Percentiles rank a stretch among this genome's conserved stretches.
These are phyloP conservation scores for Diglossa cyanea DNA, from an alignment of 2,797 vertebrate genomes.

Conservation along the genomic window DNA sequence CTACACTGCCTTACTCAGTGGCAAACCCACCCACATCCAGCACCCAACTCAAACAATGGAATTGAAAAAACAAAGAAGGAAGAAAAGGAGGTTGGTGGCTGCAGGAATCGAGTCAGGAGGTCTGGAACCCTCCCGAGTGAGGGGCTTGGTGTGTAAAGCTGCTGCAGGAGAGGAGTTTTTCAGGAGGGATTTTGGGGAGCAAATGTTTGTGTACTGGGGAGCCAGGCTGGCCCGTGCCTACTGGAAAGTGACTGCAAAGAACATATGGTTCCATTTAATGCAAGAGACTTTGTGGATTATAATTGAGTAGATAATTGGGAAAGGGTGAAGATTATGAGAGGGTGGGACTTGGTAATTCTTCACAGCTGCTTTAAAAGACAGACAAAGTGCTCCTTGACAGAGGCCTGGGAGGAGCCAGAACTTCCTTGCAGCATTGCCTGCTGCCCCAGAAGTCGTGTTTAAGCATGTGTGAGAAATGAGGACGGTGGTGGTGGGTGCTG, in stretches of 20 bases:
- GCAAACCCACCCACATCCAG: not conserved
- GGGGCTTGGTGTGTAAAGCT: not conserved
- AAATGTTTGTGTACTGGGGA: accelerated
- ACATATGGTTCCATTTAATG: slow-evolving; percentile 51
- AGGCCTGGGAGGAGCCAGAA: not conserved
- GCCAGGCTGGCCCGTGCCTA: not conserved
- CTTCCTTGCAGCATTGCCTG: not conserved
- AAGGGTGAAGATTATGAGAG: slow-evolving; percentile 42
- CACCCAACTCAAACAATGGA: not conserved
- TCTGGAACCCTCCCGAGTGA: not conserved
- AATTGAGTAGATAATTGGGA: slow-evolving; percentile 67
- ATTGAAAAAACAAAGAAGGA: accelerated
- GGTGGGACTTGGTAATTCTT: slow-evolving; percentile 42
- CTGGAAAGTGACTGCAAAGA: not conserved
- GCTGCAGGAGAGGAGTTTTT: not conserved
- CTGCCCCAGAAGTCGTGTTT: not conserved
- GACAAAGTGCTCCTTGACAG: slow-evolving; percentile 16
- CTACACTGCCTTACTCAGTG: accelerated
- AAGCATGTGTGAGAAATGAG: accelerated
- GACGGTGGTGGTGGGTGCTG: accelerated
- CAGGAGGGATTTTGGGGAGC: not conserved
- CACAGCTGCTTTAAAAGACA: slow-evolving; percentile 35
- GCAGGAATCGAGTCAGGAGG: not conserved
- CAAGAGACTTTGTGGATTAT: slow-evolving; percentile 57
- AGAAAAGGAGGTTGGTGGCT: not conserved